Evolutionary conservation across 2,113 vertebrate species (phyloP).

Genomic region (Talpa occidentalis): DNA sequence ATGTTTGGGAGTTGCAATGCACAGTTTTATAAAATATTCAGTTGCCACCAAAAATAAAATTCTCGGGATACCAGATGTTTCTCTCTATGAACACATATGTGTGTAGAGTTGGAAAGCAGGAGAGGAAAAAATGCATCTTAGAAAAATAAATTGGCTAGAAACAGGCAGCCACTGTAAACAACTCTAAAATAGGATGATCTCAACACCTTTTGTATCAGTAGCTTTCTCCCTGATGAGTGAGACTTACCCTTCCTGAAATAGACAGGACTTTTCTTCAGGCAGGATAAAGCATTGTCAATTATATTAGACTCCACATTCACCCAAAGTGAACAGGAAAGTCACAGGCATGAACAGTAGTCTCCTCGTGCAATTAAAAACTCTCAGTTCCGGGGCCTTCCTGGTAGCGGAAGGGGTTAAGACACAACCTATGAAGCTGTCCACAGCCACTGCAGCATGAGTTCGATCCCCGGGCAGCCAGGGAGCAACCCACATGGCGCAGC

Average conservation of each 20-base stretch:
- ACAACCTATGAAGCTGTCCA: no score
- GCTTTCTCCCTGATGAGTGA: neutral
- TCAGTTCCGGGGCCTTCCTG: neutral
- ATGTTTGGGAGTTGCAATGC: neutral
- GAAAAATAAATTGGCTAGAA: constrained; percentile 66
- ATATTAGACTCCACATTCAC: neutral
- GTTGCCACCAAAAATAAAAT: constrained; percentile 68
- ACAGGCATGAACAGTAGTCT: neutral
- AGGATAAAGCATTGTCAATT: neutral
- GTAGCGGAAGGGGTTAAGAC: no score
- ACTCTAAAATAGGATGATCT: constrained; percentile 15
- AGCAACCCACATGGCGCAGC: no score
- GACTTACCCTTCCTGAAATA: neutral
- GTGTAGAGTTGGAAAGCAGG: constrained; percentile 48
- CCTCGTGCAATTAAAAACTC: neutral
- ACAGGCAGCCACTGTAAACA: constrained; percentile 50
- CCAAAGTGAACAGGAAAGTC: neutral
- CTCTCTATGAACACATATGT: constrained; percentile 39
- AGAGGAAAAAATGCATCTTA: constrained; percentile 67
- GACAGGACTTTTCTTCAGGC: neutral
- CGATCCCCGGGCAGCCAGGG: no score
- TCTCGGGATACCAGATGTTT: constrained; percentile 68
- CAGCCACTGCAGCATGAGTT: no score
- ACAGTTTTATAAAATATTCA: constrained; percentile 51
- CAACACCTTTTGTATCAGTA: neutral